Percentiles rank a stretch among this genome's conserved stretches.
Evolutionary conservation across 1,140 invertebrate genomes (phyloP).

Genomic region (Microplitis mediator): DNA sequence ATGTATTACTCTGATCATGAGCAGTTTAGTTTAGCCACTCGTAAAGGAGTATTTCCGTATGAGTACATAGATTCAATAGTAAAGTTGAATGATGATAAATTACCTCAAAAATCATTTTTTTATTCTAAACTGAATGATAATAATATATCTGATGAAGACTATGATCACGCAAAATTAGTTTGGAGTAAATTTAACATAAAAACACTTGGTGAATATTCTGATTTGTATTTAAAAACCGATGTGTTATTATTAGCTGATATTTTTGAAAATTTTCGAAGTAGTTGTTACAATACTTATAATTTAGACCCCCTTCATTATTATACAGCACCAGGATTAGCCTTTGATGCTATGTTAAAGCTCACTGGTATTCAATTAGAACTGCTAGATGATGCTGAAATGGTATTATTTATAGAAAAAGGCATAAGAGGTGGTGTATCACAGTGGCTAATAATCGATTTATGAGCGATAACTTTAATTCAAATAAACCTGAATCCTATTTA

Average conservation of each 20-base stretch:
- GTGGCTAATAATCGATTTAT: slow-evolving; percentile 60
- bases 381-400: neutral
- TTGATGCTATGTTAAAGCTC: neutral
- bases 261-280: slow-evolving; percentile 59
- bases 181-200: slow-evolving; percentile 51
- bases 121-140: slow-evolving; percentile 44
- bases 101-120: slow-evolving; percentile 45
- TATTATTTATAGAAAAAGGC: slow-evolving; percentile 47
- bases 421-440: slow-evolving; percentile 51
- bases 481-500: slow-evolving; percentile 45
- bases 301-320: slow-evolving; percentile 51
- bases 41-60: slow-evolving; percentile 41
- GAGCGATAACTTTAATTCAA: slow-evolving; percentile 49
- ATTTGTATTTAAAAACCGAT: slow-evolving; percentile 47
- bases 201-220: slow-evolving; percentile 53
- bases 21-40: slow-evolving; percentile 25
- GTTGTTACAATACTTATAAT: slow-evolving; percentile 36
- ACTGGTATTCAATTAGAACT: neutral
- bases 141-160: slow-evolving; percentile 45
- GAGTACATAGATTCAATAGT: slow-evolving; percentile 41
- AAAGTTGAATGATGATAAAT: slow-evolving; percentile 42
- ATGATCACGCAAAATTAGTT: slow-evolving; percentile 48
- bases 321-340: slow-evolving; percentile 19
- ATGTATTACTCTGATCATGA: slow-evolving; percentile 15
- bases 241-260: slow-evolving; percentile 47